Evolutionary conservation across 2,888 invertebrate genomes (phyloP), one percentile per base, ranked within the genome.

Genomic region (Philaethria dido): DNA sequence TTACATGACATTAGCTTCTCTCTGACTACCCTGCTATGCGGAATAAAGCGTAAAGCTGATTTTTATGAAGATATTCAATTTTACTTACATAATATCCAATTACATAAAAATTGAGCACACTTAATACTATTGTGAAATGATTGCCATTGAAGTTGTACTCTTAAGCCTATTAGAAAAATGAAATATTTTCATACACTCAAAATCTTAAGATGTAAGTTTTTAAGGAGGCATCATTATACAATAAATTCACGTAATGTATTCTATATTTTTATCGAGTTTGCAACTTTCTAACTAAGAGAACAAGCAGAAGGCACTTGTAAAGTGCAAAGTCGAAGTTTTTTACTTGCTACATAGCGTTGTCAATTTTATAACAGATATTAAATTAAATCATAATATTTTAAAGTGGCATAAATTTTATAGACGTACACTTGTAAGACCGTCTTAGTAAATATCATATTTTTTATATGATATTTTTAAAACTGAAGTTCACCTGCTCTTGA

Each of bases 261-360:
- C 69, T 66, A 64, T 66, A 67, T 71, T 71, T 69, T 71, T 71
- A 71, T 69, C 64, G 69, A 69, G 62, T 69, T 71, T 59, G 59
- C 62, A 69, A 71, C 62, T 71, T 71, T 64, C 62, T 62, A 71
- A 69, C 63, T 63, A 66, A 55, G 66, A 69, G 70, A 70, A 70
- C 62, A 66, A 68, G 55, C 64, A 69, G 66, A 62, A 61, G 69
- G 69, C 54, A 64, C 62, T 66, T 71, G 66, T 66, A 66, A 66
- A 70, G 68, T 70, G 67, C 63, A 50, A 67, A 69, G 69, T 66
- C 61, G 63, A 69, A 63, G 55, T 55, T 69, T 55, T 52, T 55
- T 55, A 69, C 66, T 69, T 69, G 64, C 55, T 61, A 63, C 57
- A 64, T 64, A 63, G 52, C 44, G 61, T 47, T 61, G 64, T 61